phyloP scores from a whole-genome alignment of 2,113 vertebrate species.

The Falcunculus frontatus region DNA sequence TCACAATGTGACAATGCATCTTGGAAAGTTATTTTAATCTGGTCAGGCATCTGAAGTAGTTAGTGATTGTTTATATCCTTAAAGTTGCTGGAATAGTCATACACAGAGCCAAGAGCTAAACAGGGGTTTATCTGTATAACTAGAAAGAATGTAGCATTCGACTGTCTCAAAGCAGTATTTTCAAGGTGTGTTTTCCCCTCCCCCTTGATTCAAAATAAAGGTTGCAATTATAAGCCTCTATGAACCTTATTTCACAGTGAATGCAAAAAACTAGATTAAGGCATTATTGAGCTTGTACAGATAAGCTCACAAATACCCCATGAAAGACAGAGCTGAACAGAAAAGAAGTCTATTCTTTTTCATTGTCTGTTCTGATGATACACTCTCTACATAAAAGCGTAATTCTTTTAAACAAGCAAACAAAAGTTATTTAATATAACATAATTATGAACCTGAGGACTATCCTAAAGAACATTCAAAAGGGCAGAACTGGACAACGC shows the following conservation, averaged over 20 bases:
- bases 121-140: not conserved
- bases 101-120: not conserved
- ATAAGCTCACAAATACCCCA: not conserved
- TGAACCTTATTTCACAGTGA: not conserved
- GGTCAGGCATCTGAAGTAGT: not conserved
- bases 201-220: not conserved
- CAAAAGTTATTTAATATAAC: not conserved
- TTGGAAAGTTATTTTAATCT: not conserved
- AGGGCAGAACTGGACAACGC: not conserved
- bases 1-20: not conserved
- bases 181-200: not conserved
- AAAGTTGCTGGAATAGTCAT: not conserved
- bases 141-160: not conserved
- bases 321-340: not conserved
- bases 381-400: not conserved
- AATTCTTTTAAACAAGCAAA: not conserved
- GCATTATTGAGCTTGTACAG: not conserved
- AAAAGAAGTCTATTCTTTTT: not conserved
- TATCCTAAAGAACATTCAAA: not conserved
- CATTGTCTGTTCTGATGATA: not conserved
- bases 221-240: not conserved
- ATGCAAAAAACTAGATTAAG: constrained; percentile 14
- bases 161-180: not conserved
- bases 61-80: not conserved
- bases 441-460: not conserved